These are phyloP conservation scores for Physocephala rufipes DNA, from an alignment of 2,888 invertebrate genomes.

Conservation along the genomic window DNA sequence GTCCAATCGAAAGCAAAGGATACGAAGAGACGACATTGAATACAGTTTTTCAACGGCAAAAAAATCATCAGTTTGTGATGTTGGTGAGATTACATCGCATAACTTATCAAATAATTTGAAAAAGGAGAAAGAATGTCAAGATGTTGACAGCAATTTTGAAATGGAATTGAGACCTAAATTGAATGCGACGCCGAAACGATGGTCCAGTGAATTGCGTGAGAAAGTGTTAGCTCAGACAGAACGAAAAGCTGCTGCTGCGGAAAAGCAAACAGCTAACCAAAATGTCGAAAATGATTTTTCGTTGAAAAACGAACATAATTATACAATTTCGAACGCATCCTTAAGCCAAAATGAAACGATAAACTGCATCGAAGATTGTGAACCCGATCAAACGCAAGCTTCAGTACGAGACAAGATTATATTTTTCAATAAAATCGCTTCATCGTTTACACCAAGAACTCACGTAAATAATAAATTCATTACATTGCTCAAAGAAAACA, in stretches of 20 bases:
- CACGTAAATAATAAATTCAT: conserved; percentile 47
- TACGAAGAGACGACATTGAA: too few relatives aligned
- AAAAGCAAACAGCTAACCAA: conserved; percentile 26
- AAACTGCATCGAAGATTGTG: too few relatives aligned
- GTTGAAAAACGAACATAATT: background rate
- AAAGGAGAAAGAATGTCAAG: too few relatives aligned
- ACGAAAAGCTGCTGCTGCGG: conserved; percentile 48
- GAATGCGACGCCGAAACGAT: conserved; percentile 42
- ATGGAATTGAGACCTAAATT: conserved; percentile 24
- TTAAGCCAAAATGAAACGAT: conserved; percentile 3
- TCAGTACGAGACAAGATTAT: conserved; percentile 51
- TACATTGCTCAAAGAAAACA: conserved; percentile 46
- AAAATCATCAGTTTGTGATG: too few relatives aligned
- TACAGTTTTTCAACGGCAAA: too few relatives aligned
- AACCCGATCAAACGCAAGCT: background rate
- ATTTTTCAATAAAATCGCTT: conserved; percentile 54
- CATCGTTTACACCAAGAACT: conserved; percentile 48
- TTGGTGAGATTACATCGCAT: too few relatives aligned
- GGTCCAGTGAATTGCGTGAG: conserved; percentile 53
- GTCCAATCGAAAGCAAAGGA: too few relatives aligned
- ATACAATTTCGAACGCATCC: background rate
- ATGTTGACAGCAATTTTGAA: background rate
- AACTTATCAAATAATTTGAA: too few relatives aligned
- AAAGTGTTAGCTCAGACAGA: conserved; percentile 53
- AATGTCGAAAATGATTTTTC: background rate